These are phyloP conservation scores for Anorthoa munda DNA, from an alignment of 2,888 invertebrate genomes.

Conservation along the genomic window DNA sequence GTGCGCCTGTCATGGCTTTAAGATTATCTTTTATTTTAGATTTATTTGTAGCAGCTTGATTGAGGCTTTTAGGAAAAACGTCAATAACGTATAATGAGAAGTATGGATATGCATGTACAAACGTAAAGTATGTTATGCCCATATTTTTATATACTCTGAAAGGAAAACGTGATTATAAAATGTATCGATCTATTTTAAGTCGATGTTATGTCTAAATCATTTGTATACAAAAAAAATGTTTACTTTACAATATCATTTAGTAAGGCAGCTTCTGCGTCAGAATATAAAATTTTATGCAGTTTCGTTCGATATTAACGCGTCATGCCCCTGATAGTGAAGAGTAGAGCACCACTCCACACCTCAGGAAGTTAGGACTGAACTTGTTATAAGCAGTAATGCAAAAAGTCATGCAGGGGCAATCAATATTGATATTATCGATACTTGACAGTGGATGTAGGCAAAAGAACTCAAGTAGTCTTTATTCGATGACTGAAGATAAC, in stretches of 20 bases:
- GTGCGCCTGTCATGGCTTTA: too few species aligned
- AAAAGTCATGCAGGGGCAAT: not conserved
- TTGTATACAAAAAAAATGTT: constrained; percentile 11
- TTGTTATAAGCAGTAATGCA: not conserved
- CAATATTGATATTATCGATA: not conserved
- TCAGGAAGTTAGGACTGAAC: not conserved
- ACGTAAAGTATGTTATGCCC: too few species aligned
- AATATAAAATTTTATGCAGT: constrained; percentile 25
- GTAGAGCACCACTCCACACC: constrained; percentile 26
- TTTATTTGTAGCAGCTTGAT: too few species aligned
- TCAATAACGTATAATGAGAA: not conserved
- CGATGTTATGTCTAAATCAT: constrained; percentile 14
- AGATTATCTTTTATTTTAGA: too few species aligned
- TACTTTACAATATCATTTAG: constrained; percentile 23
- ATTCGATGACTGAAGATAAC: not conserved
- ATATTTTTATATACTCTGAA: not conserved
- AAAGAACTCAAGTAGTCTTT: not conserved
- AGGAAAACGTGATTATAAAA: not conserved
- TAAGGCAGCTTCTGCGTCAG: constrained; percentile 22
- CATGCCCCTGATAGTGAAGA: constrained; percentile 16
- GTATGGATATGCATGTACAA: not conserved
- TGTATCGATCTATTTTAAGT: constrained; percentile 4
- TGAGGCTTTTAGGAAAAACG: not conserved
- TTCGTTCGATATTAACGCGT: constrained; percentile 20
- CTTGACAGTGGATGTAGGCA: not conserved